phyloP scores from a whole-genome alignment of 2,113 vertebrate species.

The Mormoops blainvillei region DNA sequence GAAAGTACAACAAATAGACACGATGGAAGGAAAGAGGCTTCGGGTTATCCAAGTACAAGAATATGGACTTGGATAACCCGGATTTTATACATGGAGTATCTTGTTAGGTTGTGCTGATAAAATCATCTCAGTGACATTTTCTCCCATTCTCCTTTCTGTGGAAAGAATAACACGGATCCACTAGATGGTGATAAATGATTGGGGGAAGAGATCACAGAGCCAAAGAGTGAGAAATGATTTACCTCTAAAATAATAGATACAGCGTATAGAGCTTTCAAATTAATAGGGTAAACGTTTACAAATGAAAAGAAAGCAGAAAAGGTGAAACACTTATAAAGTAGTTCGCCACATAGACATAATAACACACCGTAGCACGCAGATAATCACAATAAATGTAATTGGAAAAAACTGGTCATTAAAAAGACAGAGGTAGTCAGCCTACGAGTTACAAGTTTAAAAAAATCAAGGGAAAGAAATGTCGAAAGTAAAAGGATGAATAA shows the following conservation, averaged over 20 bases:
- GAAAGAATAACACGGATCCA: background rate
- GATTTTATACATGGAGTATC: background rate
- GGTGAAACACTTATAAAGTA: background rate
- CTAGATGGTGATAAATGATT: conserved; percentile 45
- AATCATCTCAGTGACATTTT: background rate
- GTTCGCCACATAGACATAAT: background rate
- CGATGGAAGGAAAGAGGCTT: background rate
- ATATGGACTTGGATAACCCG: too few species aligned
- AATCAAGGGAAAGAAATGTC: background rate
- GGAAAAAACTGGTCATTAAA: conserved; percentile 18
- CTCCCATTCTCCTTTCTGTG: background rate
- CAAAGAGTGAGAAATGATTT: background rate
- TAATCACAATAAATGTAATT: conserved; percentile 49
- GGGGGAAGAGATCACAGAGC: background rate
- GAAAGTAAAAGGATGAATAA: background rate
- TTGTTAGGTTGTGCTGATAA: background rate
- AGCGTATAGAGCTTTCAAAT: background rate
- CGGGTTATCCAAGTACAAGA: background rate
- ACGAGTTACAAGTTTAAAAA: background rate
- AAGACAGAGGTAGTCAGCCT: background rate
- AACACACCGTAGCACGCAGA: background rate
- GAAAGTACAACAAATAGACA: background rate
- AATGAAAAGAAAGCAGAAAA: background rate
- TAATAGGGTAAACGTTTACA: background rate
- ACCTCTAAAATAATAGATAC: background rate